A percentile compares a stretch with the other conserved stretches of the same genome.
These are phyloP conservation scores for Alethe castanea DNA, from an alignment of 2,113 vertebrate genomes.

Conservation along the genomic window DNA sequence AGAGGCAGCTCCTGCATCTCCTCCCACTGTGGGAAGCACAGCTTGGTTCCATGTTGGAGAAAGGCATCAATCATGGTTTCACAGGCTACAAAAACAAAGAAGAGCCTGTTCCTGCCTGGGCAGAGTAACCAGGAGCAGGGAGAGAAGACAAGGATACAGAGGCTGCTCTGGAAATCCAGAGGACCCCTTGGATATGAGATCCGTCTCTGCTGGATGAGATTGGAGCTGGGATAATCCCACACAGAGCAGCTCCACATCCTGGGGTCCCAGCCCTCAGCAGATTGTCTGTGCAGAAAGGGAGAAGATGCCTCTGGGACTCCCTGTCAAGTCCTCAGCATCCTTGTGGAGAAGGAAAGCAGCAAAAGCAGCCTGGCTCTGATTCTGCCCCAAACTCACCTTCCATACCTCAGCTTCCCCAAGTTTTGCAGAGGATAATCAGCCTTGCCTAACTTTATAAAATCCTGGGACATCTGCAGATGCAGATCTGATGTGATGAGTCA, in stretches of 20 bases:
- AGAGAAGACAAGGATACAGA: neutral
- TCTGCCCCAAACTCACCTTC: neutral
- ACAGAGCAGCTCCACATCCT: neutral
- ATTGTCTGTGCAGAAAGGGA: neutral
- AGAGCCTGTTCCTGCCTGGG: neutral
- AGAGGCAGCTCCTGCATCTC: neutral
- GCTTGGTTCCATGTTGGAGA: neutral
- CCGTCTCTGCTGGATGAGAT: neutral
- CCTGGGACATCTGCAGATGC: neutral
- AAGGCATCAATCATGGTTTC: fast-evolving
- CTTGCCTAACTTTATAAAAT: neutral
- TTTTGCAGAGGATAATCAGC: neutral
- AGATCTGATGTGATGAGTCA: neutral
- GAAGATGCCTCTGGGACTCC: neutral
- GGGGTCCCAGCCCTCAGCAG: neutral
- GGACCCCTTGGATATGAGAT: neutral
- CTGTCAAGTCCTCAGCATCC: neutral
- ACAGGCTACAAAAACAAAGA: neutral
- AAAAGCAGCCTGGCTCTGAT: neutral
- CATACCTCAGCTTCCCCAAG: neutral
- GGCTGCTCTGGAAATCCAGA: neutral
- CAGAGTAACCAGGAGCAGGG: neutral
- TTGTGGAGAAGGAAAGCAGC: neutral
- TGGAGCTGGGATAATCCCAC: neutral
- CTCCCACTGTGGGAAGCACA: neutral